Evolutionary conservation across 2,797 vertebrate genomes (phyloP).

Genomic region (Neostethus bicornis): DNA sequence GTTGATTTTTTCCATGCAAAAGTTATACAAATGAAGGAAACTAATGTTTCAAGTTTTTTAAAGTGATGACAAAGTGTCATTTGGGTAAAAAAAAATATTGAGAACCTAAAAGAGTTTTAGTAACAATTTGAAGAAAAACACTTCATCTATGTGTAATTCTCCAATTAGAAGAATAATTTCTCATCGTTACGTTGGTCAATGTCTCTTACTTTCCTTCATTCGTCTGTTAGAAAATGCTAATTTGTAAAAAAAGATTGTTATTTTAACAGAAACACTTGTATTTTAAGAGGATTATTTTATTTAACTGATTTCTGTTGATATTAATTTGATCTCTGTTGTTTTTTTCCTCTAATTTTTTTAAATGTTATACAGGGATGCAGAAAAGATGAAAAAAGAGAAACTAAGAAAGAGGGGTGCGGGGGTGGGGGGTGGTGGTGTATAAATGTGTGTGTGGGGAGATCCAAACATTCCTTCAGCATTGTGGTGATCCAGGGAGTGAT

Average conservation of each 20-base stretch:
- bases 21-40: no score
- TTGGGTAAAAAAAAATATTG: no score
- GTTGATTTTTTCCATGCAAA: no score
- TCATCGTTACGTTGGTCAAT: slow-evolving; percentile 4
- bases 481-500: slow-evolving; percentile 85
- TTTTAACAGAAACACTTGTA: slow-evolving; percentile 26
- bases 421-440: slow-evolving; percentile 26
- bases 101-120: no score
- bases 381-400: slow-evolving; percentile 70
- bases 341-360: slow-evolving; percentile 49
- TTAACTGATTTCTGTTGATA: slow-evolving; percentile 55
- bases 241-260: slow-evolving; percentile 12
- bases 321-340: slow-evolving; percentile 58
- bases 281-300: slow-evolving; percentile 49
- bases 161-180: not conserved
- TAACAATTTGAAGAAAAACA: not conserved
- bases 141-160: not conserved
- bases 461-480: slow-evolving; percentile 83
- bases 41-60: no score
- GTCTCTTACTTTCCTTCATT: slow-evolving; percentile 16
- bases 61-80: no score
- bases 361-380: slow-evolving; percentile 74
- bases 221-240: slow-evolving; percentile 15
- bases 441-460: slow-evolving; percentile 62
- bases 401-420: no score